Base-by-base conservation (phyloP, 64 coral and sea anemone genomes). In the Actinia equina region DNA sequence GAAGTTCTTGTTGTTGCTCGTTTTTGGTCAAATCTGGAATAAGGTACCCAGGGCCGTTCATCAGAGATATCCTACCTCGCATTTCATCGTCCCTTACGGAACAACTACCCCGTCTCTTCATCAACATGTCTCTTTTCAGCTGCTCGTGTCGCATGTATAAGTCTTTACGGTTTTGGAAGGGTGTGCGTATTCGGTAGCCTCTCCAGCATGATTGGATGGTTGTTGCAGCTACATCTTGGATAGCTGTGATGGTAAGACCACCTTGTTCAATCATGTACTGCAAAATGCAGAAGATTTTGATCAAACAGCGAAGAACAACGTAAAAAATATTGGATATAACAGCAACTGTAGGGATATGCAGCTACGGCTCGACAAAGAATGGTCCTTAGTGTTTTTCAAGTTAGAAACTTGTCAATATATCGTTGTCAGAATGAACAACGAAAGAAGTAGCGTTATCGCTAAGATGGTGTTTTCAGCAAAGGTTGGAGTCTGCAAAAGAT, bases 211-310 rank as follows among this genome's bases (percentile, higher is more conserved):
- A 80, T 64, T 96, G 94, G 61, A 96, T 90, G 43, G 91, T 86
- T 25, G 88, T 96, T 25, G 85, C 91, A 11, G 94, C 94, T 3
- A 96, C 85, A 84, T 96, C 91, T 67, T 92, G 91, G 63, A 96
- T 93, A 7, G 89, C 94, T 62, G 69, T 89, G 9, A 96, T 93
- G 26, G 94, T 96, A 25, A 96, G 88, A 8, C 86, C 91, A 41
- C 94, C 91, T 85, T 93, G 91, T 70, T 96, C 94, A 0, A 93
- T 87, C 91, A 96, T 89, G 23, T 96, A 93, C 94, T 96, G 78
- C 25, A 65, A 20, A 65, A 49, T 49, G 46, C 46, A 49, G 4
- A 49, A 49, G 1, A 49, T 2, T 49, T 6, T 49, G 46, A 49
- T 49, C 3, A 49, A 49, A 49, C 46, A 0, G 30, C 30, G 30